These are phyloP conservation scores for Drosophila anomalata DNA, from an alignment of 2,888 invertebrate genomes.

Conservation along the genomic window DNA sequence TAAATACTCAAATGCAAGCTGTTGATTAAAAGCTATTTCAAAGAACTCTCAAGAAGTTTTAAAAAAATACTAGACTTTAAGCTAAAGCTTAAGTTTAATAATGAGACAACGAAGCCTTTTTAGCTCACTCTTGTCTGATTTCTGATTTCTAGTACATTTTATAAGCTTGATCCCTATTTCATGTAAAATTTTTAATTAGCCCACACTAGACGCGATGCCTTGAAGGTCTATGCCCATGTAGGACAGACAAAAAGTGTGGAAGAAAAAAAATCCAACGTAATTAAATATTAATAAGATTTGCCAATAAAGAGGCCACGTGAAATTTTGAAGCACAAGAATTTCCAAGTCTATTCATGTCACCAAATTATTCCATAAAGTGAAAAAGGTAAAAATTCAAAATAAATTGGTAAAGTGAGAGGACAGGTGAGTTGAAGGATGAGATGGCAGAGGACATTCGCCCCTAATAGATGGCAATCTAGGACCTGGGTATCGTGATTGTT, in stretches of 20 bases:
- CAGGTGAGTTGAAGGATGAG: not conserved
- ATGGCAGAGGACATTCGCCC: constrained; percentile 36
- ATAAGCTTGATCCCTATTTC: not conserved
- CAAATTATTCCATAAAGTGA: constrained; percentile 68
- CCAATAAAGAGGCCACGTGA: constrained; percentile 59
- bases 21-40: constrained; percentile 25
- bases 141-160: not conserved
- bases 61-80: too few species aligned
- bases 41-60: not conserved
- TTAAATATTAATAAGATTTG: constrained; percentile 75
- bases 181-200: constrained; percentile 53
- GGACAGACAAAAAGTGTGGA: constrained; percentile 3
- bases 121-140: too few species aligned
- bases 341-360: constrained; percentile 70
- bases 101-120: too few species aligned
- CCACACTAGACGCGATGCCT: constrained; percentile 5
- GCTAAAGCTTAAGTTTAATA: too few species aligned
- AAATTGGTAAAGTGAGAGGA: constrained; percentile 15
- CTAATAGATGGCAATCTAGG: constrained; percentile 51
- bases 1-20: constrained; percentile 59
- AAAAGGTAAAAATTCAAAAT: constrained; percentile 64
- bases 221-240: constrained; percentile 12
- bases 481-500: constrained; percentile 61
- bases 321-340: constrained; percentile 5
- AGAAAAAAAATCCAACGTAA: constrained; percentile 49